These are phyloP conservation scores for Tangara arthus DNA, from an alignment of 2,797 vertebrate species.

Conservation along the genomic window DNA sequence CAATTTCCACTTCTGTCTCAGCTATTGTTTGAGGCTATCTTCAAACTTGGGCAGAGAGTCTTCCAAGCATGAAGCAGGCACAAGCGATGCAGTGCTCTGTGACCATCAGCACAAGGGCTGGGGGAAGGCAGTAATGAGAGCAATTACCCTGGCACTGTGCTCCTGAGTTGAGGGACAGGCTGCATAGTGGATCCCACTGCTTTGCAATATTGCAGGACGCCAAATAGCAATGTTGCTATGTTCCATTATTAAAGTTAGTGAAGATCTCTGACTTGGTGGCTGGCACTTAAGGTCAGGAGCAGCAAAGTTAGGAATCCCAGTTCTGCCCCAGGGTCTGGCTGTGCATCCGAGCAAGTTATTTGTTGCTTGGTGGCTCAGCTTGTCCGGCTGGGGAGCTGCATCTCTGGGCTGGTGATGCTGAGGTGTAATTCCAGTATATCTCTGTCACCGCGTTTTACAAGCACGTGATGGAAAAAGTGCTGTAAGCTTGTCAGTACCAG, in stretches of 20 bases:
- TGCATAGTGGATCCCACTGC: neutral
- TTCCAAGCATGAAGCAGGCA: neutral
- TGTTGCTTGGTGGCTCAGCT: neutral
- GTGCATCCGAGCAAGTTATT: fast-evolving
- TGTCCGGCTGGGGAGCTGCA: neutral
- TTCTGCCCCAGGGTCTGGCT: neutral
- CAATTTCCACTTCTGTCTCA: conserved; percentile 31
- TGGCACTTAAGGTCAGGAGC: neutral
- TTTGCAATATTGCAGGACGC: neutral
- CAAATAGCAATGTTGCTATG: fast-evolving
- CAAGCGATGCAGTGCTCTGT: neutral
- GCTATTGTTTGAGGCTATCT: conserved; percentile 52
- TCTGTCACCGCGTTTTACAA: neutral
- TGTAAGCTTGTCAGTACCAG: neutral
- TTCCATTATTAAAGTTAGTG: neutral
- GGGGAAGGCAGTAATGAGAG: neutral
- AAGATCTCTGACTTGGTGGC: neutral
- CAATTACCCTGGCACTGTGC: neutral
- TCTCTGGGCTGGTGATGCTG: neutral
- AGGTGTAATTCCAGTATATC: neutral
- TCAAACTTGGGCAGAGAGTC: conserved; percentile 1
- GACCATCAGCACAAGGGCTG: neutral
- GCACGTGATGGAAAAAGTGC: neutral
- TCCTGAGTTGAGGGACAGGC: neutral
- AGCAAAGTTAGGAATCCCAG: neutral